phyloP scores from a whole-genome alignment of 2,888 invertebrate genomes.

The Aricia artaxerxes region DNA sequence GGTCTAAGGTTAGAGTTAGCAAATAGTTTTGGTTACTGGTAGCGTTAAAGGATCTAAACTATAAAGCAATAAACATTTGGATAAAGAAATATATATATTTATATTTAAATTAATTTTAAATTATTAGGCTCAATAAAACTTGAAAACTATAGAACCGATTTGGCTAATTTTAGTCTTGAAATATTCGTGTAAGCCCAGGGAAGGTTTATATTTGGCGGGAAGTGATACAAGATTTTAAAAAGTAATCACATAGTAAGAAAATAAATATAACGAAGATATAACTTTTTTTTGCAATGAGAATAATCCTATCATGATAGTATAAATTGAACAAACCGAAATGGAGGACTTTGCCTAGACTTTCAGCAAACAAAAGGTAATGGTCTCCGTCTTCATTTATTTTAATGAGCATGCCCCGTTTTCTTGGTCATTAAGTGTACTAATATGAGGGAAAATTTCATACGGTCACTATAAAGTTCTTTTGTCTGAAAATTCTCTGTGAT shows the following conservation, averaged over 20 bases:
- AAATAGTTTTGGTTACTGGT: not conserved
- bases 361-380: slow-evolving; percentile 24
- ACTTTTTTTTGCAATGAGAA: slow-evolving; percentile 24
- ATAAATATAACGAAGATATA: too few species aligned
- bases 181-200: too few species aligned
- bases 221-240: too few species aligned
- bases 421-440: slow-evolving; percentile 7
- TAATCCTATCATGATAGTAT: not conserved
- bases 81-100: too few species aligned
- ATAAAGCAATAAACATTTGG: too few species aligned
- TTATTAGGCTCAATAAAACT: too few species aligned
- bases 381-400: slow-evolving; percentile 30
- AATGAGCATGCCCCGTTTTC: slow-evolving; percentile 22
- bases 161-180: too few species aligned
- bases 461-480: slow-evolving; percentile 4
- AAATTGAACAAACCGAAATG: slow-evolving; percentile 5
- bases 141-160: too few species aligned
- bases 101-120: too few species aligned
- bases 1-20: not conserved
- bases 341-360: not conserved
- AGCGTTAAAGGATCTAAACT: not conserved
- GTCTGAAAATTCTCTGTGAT: not conserved
- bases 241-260: too few species aligned
- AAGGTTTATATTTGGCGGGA: too few species aligned
- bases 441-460: slow-evolving; percentile 1